Conservation (phyloP, 2,113 vertebrate species). For the Macquaria ambigua region DNA sequence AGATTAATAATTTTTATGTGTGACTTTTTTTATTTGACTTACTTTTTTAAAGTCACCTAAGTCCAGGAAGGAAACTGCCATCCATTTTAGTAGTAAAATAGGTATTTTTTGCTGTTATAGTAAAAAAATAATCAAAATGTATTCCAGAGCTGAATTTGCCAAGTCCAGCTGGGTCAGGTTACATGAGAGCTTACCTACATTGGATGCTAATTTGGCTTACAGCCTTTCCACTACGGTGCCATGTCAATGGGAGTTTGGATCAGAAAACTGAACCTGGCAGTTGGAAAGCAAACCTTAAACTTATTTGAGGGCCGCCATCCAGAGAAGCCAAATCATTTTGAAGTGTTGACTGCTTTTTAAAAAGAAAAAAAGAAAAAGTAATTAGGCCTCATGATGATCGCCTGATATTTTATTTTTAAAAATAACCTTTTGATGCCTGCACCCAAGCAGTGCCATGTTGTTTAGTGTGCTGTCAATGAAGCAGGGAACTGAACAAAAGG, state of each 20-base stretch:
- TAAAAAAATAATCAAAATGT: neutral
- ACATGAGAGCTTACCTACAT: slow-evolving; percentile 12
- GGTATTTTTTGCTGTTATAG: neutral
- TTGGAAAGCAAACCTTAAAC: slow-evolving; percentile 10
- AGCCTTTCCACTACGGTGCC: neutral
- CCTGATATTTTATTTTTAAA: slow-evolving; percentile 37
- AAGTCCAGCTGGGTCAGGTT: slow-evolving; percentile 24
- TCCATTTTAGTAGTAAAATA: neutral
- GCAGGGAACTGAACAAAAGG: slow-evolving; percentile 16
- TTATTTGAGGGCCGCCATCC: slow-evolving; percentile 11
- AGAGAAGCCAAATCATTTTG: neutral
- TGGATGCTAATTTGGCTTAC: slow-evolving; percentile 15
- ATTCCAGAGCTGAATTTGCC: neutral
- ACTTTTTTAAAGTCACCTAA: neutral
- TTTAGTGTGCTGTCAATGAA: slow-evolving; percentile 27
- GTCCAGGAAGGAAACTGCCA: neutral
- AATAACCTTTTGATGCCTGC: slow-evolving; percentile 14
- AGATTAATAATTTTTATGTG: neutral
- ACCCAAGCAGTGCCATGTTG: neutral
- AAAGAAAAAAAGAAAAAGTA: neutral
- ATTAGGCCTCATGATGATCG: slow-evolving; percentile 28
- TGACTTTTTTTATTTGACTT: no score
- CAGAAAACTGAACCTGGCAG: slow-evolving; percentile 26
- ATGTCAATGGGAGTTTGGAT: slow-evolving; percentile 21
- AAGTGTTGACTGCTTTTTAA: slow-evolving; percentile 8